phyloP scores from a whole-genome alignment of 2,888 invertebrate species.

The Malachius bipustulatus region DNA sequence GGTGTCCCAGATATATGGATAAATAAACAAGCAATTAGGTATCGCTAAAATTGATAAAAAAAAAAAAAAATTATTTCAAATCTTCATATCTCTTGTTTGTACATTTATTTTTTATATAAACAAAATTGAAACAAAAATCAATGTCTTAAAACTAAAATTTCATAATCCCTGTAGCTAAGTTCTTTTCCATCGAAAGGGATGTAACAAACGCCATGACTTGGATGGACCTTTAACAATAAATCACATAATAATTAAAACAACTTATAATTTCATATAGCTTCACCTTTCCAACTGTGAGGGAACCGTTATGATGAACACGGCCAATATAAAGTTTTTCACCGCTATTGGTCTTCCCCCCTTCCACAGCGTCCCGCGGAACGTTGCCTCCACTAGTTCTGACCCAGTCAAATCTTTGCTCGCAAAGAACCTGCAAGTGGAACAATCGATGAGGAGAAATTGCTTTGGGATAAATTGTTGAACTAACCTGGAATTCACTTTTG shows the following conservation, averaged over 20 bases:
- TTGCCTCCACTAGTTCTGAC: conserved; percentile 33
- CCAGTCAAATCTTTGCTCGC: conserved; percentile 44
- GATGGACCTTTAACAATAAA: conserved; percentile 42
- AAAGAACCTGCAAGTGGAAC: conserved; percentile 36
- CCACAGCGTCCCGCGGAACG: conserved; percentile 44
- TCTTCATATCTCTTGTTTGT: too few species aligned
- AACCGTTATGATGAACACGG: conserved; percentile 42
- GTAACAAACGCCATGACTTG: conserved; percentile 50
- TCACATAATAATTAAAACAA: neutral
- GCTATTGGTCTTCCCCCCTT: conserved; percentile 40
- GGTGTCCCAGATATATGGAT: too few species aligned
- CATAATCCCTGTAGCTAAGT: conserved; percentile 50
- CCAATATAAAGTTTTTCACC: conserved; percentile 46
- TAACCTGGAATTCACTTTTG: neutral
- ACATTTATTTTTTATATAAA: too few species aligned
- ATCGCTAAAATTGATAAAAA: too few species aligned
- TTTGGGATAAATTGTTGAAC: too few species aligned
- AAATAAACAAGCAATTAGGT: too few species aligned
- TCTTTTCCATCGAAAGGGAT: conserved; percentile 59
- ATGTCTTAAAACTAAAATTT: conserved; percentile 41
- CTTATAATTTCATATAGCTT: neutral
- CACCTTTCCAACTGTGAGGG: conserved; percentile 46
- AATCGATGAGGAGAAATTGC: too few species aligned
- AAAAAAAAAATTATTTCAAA: too few species aligned
- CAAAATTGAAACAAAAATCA: too few species aligned